These are phyloP conservation scores for Drosophila oshimai DNA, from an alignment of 1,140 invertebrate genomes.

Conservation along the genomic window DNA sequence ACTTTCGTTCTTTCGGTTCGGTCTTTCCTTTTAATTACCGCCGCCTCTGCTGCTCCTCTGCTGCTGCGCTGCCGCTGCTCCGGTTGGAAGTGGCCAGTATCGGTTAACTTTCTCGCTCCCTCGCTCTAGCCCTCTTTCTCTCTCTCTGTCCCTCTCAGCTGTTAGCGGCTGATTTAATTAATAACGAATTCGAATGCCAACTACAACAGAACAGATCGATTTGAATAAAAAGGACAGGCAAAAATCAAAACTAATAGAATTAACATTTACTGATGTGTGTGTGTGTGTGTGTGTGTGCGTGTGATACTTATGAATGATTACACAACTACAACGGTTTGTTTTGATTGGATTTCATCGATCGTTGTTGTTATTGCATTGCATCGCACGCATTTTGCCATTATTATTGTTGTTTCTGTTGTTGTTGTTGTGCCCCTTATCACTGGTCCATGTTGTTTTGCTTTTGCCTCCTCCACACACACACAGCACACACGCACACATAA, in stretches of 20 bases:
- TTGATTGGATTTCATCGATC: constrained; percentile 50
- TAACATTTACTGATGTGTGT: constrained; percentile 20
- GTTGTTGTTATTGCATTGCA: constrained; percentile 16
- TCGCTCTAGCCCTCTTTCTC: constrained; percentile 17
- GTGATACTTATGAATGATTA: constrained; percentile 57
- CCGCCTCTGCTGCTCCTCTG: constrained; percentile 17
- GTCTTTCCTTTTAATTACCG: constrained; percentile 69
- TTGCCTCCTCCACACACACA: not conserved
- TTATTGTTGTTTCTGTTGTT: not conserved
- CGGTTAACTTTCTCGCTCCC: constrained; percentile 6
- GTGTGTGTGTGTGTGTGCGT: not conserved
- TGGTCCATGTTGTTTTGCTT: constrained; percentile 30
- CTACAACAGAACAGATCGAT: constrained; percentile 68
- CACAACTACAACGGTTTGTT: constrained; percentile 49
- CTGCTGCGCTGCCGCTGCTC: constrained; percentile 32
- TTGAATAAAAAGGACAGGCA: constrained; percentile 27
- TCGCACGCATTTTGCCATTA: constrained; percentile 18
- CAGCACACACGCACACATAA: not conserved
- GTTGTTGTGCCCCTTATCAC: constrained; percentile 2
- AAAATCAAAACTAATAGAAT: constrained; percentile 68
- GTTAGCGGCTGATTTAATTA: constrained; percentile 70
- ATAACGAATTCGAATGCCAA: constrained; percentile 79
- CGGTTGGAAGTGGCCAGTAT: constrained; percentile 15
- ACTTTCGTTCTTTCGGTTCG: constrained; percentile 5
- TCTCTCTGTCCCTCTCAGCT: constrained; percentile 27